Evolutionary conservation across 2,797 vertebrate species (phyloP).

Genomic region (Enteromius thamalakanensis): DNA sequence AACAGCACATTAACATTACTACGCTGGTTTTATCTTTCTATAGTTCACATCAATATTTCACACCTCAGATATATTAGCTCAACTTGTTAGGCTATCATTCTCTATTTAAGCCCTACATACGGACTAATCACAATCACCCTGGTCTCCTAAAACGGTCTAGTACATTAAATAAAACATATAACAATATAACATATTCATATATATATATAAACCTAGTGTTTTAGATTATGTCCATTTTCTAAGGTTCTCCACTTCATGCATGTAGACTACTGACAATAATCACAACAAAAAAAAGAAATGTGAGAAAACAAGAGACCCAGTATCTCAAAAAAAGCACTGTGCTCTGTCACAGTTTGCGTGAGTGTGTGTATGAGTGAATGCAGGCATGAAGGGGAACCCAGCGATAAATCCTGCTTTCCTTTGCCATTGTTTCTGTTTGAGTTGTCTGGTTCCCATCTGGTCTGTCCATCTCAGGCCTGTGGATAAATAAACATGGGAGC

Average conservation of each 20-base stretch:
- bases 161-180: neutral
- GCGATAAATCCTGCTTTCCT: constrained; percentile 64
- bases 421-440: constrained; percentile 68
- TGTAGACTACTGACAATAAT: constrained; percentile 57
- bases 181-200: neutral
- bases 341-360: constrained; percentile 44
- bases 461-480: constrained; percentile 78
- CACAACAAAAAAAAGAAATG: constrained; percentile 57
- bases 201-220: neutral
- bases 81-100: neutral
- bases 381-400: constrained; percentile 41
- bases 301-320: constrained; percentile 27
- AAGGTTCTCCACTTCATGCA: constrained; percentile 46
- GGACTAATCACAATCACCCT: neutral
- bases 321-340: constrained; percentile 54
- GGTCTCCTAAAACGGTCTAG: neutral
- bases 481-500: constrained; percentile 80
- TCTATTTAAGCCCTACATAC: neutral
- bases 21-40: too few species aligned
- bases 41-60: neutral
- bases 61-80: neutral
- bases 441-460: constrained; percentile 85
- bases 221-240: neutral
- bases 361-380: constrained; percentile 45
- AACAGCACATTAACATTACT: neutral